Evolutionary conservation across 2,797 vertebrate species (phyloP).

Genomic region (Cuniculus paca): DNA sequence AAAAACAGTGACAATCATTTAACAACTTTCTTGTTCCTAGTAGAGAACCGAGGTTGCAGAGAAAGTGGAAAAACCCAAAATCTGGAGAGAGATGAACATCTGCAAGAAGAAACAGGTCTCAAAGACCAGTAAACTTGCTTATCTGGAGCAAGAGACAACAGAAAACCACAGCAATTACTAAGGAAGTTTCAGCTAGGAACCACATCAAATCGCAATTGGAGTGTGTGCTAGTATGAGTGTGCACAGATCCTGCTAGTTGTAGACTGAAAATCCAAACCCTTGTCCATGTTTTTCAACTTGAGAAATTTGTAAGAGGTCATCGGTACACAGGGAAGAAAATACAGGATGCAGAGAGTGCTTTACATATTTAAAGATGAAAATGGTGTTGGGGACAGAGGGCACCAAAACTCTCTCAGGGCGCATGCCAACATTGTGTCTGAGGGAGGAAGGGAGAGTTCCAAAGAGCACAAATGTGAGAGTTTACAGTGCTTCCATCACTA

Average conservation of each 20-base stretch:
- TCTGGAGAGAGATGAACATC: background rate
- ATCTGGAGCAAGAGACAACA: background rate
- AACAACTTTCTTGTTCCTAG: background rate
- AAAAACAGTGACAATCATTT: background rate
- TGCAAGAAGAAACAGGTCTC: background rate
- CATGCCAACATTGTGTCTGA: background rate
- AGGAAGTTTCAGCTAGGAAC: background rate
- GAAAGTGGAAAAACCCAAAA: background rate
- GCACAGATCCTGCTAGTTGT: background rate
- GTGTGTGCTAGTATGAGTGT: background rate
- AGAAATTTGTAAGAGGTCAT: background rate
- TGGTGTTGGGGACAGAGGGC: background rate
- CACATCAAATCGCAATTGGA: background rate
- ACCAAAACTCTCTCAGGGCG: background rate
- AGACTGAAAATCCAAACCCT: background rate
- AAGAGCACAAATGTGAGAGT: background rate
- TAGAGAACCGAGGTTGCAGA: background rate
- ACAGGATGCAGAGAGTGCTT: background rate
- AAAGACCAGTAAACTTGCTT: background rate
- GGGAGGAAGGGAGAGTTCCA: background rate
- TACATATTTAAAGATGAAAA: background rate
- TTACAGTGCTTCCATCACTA: background rate
- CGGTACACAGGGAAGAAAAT: background rate
- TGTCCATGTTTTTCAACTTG: background rate
- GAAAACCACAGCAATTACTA: background rate